Base-by-base conservation (phyloP, 2,113 vertebrate genomes). In the Larimichthys crocea region DNA sequence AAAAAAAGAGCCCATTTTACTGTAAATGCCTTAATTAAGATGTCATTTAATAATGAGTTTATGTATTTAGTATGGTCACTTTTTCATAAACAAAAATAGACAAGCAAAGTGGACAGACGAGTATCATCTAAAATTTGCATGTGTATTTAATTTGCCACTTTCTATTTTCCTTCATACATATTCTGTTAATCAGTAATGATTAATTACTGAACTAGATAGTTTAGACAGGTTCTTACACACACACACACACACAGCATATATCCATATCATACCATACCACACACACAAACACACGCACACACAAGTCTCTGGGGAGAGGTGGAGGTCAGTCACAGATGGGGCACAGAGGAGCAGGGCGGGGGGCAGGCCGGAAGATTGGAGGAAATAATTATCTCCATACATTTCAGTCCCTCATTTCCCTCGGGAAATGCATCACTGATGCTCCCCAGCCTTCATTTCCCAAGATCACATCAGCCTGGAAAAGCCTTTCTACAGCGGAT, bases 331-430 rank as follows among this genome's bases (percentile, higher is more conserved):
- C 84, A 76, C 70, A 88, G 74, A 90, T 87, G 81, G 86, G 75
- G 69, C 65, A 17, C 60, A 62, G 64, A 79, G 62, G 79, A 80
- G 62, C 71, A 78, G 78, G 49, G 74, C 74, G 84, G 73, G 31
- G 70, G 73, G 80, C 67, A 74, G 79, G 64, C 79, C 72, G 80
- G 89, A 89, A 90, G 85, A 91, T 81, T 55, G 80, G 65, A 92
- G 91, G 88, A 92, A 93, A 92, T 91, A 92, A 93, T 93, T 90
- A 93, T 88, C 88, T 85, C 84, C 85, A 89, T 89, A 90, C 85
- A 85, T 94, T 90, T 86, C 75, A 89, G 76, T 73, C 62, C 70
- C 61, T 68, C 77, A 85, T 86, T 86, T 92, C 91, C 88, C 90
- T 50, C 0, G 60, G 72, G 83, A 82, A 87, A 88, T 50, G 74